Conservation (phyloP, 2,797 vertebrate genomes). For the Poeciliopsis presidionis region DNA sequence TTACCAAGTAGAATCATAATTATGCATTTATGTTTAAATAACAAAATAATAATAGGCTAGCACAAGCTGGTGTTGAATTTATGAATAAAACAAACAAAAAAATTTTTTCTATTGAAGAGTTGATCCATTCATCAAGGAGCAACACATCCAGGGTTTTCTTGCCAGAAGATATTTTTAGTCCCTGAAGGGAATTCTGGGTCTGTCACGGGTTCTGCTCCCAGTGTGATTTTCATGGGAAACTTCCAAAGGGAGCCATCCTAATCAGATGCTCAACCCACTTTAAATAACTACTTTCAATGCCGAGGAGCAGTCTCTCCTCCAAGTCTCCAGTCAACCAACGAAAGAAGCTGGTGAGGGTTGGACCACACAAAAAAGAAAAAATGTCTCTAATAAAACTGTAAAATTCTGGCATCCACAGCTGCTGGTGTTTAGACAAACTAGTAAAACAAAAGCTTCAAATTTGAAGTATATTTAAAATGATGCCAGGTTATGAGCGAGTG, state of each 20-base stretch:
- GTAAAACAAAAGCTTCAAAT: neutral
- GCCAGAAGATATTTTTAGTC: neutral
- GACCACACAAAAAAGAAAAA: no score
- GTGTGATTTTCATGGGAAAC: neutral
- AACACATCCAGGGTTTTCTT: neutral
- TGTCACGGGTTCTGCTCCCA: neutral
- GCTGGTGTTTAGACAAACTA: neutral
- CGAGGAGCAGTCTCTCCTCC: neutral
- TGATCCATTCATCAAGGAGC: neutral
- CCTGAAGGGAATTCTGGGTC: neutral
- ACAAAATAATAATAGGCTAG: neutral
- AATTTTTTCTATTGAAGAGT: neutral
- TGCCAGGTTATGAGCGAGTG: neutral
- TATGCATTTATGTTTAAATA: neutral
- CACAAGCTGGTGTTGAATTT: neutral
- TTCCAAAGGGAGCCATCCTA: neutral
- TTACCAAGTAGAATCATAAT: neutral
- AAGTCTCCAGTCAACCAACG: neutral
- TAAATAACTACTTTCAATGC: neutral
- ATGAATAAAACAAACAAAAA: neutral
- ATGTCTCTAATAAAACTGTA: no score
- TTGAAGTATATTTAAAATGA: neutral
- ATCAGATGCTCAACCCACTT: neutral
- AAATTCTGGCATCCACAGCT: no score
- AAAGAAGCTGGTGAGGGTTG: neutral